Conservation (phyloP, 1,140 invertebrate species). For the Sitodiplosis mosellana region DNA sequence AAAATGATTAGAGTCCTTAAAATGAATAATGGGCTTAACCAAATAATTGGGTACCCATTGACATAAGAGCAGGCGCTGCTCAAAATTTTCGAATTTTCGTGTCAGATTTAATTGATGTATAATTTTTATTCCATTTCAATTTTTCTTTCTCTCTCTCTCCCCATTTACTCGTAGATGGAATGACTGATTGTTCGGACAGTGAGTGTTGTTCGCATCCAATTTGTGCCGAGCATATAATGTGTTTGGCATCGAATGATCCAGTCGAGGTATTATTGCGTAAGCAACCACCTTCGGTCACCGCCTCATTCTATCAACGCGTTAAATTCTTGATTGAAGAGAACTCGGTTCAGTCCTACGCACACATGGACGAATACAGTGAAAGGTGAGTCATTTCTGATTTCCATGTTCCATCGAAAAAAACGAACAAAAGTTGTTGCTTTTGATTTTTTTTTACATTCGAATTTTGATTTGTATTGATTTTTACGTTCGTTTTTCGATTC, state of each 20-base stretch:
- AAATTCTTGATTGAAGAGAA: conserved; percentile 98
- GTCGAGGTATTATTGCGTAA: conserved; percentile 86
- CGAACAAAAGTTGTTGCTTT: neutral
- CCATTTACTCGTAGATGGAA: conserved; percentile 59
- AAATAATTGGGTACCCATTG: no score
- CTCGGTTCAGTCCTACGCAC: conserved; percentile 93
- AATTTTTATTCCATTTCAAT: conserved; percentile 1
- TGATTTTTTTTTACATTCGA: conserved; percentile 1
- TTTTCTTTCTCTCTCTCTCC: neutral
- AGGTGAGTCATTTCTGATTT: conserved; percentile 52
- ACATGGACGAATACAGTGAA: conserved; percentile 92
- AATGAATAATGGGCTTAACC: no score
- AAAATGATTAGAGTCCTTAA: no score
- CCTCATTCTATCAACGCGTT: conserved; percentile 94
- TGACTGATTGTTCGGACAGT: conserved; percentile 93
- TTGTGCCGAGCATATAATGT: conserved; percentile 83
- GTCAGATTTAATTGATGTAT: no score
- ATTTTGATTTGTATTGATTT: neutral
- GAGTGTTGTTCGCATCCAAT: conserved; percentile 74
- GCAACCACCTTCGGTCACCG: conserved; percentile 87
- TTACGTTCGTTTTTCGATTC: conserved; percentile 1
- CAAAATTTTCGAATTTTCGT: no score
- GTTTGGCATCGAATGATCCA: conserved; percentile 83
- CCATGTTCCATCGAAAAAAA: conserved; percentile 1
- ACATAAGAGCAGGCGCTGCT: no score